A percentile compares a stretch with the other conserved stretches of the same genome.
These are phyloP conservation scores for Mesocentrotus franciscanus DNA, from an alignment of 53 echinoderm and acorn worm genomes.

Conservation along the genomic window DNA sequence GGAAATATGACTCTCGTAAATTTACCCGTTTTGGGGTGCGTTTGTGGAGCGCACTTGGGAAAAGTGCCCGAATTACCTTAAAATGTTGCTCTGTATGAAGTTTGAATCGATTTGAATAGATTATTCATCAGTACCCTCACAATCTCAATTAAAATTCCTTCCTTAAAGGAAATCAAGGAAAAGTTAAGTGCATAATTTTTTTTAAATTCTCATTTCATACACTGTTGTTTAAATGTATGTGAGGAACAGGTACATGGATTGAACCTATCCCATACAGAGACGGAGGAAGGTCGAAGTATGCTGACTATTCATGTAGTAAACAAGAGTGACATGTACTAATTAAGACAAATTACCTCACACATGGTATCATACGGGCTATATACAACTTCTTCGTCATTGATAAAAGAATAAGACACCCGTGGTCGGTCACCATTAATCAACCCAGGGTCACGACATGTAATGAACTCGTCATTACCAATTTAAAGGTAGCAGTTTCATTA, in stretches of 20 bases:
- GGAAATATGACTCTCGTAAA: no score
- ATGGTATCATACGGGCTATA: neutral
- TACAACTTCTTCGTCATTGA: conserved; percentile 40
- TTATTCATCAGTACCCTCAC: neutral
- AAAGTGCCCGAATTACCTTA: neutral
- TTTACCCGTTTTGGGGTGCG: no score
- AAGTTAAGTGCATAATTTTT: neutral
- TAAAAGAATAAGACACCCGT: conserved; percentile 18
- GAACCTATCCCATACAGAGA: neutral
- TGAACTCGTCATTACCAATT: neutral
- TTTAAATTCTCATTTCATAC: no score
- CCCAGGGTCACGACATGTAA: neutral
- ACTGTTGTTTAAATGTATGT: neutral
- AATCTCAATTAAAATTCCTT: neutral
- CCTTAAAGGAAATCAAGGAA: neutral
- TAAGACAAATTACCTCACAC: conserved; percentile 35
- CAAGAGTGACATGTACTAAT: conserved; percentile 20
- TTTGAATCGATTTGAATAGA: neutral
- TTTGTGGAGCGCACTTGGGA: neutral
- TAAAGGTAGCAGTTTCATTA: conserved; percentile 9
- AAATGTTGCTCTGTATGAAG: neutral
- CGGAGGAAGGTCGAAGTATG: neutral
- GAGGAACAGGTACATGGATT: neutral
- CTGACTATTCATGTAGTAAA: neutral
- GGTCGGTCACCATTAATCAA: conserved; percentile 4